Evolutionary conservation across 2,888 invertebrate genomes (phyloP).

Genomic region (Ernsta delagoae): DNA sequence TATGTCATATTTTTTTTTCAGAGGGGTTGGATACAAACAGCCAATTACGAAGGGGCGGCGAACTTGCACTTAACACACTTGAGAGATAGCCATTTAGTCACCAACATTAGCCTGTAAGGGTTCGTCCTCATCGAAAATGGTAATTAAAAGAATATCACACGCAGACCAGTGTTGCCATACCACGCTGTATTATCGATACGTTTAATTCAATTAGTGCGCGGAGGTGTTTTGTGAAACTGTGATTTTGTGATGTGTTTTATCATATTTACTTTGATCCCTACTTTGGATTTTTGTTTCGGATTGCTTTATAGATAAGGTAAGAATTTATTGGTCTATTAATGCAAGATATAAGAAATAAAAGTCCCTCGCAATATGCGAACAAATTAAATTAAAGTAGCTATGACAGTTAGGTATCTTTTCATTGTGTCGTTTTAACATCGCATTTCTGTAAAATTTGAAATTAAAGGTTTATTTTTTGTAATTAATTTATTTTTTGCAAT

Average conservation of each 20-base stretch:
- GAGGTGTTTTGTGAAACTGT: constrained; percentile 66
- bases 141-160: constrained; percentile 48
- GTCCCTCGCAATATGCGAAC: not conserved
- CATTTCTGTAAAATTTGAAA: not conserved
- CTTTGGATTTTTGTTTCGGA: constrained; percentile 42
- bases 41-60: constrained; percentile 81
- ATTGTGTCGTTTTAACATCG: constrained; percentile 16
- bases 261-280: constrained; percentile 10
- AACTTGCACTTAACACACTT: constrained; percentile 71
- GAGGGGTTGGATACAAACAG: constrained; percentile 82
- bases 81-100: constrained; percentile 78
- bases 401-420: constrained; percentile 23
- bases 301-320: constrained; percentile 45
- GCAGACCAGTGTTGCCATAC: constrained; percentile 62
- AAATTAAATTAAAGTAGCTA: constrained; percentile 30
- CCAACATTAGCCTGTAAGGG: constrained; percentile 68
- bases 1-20: constrained; percentile 81
- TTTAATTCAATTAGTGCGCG: constrained; percentile 78
- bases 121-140: constrained; percentile 57
- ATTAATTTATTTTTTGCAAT: no score
- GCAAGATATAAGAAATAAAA: not conserved
- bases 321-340: constrained; percentile 10
- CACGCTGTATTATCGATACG: constrained; percentile 65
- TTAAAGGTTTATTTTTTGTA: not conserved
- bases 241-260: constrained; percentile 70